Conservation (phyloP, 2,797 vertebrate genomes). For the Cyprinella venusta region DNA sequence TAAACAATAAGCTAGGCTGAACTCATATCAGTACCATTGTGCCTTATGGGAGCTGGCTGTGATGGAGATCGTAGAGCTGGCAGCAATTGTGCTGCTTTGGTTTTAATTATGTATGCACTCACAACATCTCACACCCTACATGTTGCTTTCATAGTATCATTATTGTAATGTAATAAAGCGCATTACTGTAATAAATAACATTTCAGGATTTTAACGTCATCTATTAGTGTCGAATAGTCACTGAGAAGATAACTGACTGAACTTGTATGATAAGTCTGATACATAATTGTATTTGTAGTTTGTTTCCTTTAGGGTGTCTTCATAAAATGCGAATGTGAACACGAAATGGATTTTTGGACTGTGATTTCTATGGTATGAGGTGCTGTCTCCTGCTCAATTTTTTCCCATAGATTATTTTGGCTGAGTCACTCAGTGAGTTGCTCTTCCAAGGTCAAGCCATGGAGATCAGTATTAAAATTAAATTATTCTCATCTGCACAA, state of each 20-base stretch:
- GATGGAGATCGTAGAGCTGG: conserved; percentile 68
- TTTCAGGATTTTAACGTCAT: neutral
- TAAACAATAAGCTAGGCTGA: conserved; percentile 70
- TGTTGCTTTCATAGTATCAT: conserved; percentile 44
- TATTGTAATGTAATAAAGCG: conserved; percentile 6
- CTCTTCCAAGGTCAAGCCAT: conserved; percentile 61
- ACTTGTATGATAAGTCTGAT: neutral
- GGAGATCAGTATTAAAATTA: conserved; percentile 62
- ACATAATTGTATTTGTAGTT: conserved; percentile 2
- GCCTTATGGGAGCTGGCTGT: conserved; percentile 63
- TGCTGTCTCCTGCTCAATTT: neutral
- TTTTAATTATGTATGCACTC: conserved; percentile 71
- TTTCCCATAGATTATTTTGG: conserved; percentile 60
- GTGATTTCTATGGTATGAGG: conserved; percentile 40
- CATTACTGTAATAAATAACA: conserved; percentile 4
- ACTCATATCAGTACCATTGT: conserved; percentile 64
- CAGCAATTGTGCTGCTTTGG: conserved; percentile 65
- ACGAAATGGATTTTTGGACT: conserved; percentile 12
- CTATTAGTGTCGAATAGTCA: neutral
- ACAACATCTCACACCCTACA: conserved; percentile 47
- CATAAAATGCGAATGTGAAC: neutral
- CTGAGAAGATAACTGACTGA: neutral
- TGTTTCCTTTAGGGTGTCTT: conserved; percentile 21
- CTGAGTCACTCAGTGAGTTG: conserved; percentile 27
- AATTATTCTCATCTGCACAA: conserved; percentile 70